These are phyloP conservation scores for Andrena chrysosceles DNA, from an alignment of 2,888 invertebrate species.

Conservation along the genomic window DNA sequence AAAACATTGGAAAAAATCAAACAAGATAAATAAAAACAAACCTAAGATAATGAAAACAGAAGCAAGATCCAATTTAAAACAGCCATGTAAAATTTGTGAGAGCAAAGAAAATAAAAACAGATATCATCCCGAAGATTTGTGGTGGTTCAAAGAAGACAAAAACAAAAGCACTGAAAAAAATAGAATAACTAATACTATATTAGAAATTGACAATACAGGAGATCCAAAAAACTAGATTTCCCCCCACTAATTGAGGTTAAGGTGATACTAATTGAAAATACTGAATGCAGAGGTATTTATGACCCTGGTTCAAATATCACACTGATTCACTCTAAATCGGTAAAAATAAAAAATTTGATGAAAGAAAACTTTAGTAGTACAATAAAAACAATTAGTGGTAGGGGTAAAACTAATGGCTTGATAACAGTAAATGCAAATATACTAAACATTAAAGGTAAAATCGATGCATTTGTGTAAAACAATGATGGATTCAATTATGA, in stretches of 20 bases:
- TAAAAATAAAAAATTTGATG: neutral
- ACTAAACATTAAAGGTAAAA: neutral
- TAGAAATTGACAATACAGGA: constrained; percentile 3
- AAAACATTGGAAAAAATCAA: neutral
- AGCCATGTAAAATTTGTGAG: neutral
- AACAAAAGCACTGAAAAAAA: neutral
- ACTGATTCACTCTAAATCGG: neutral
- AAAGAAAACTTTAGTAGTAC: neutral
- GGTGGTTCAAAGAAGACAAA: neutral
- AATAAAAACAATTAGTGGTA: constrained; percentile 1
- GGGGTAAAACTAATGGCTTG: constrained; percentile 1
- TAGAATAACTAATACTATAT: neutral
- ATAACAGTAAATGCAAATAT: constrained; percentile 13
- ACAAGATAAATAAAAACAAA: neutral
- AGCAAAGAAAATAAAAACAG: neutral
- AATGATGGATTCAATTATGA: constrained; percentile 11
- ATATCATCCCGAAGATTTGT: neutral
- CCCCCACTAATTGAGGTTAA: neutral
- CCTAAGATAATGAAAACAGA: neutral
- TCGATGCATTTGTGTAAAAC: constrained; percentile 2
- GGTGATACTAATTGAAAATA: neutral
- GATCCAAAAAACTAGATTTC: constrained; percentile 3
- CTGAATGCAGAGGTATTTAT: neutral
- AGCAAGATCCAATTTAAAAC: neutral
- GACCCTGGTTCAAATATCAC: neutral